phyloP scores from a whole-genome alignment of 1,140 invertebrate genomes.

The Zaprionus davidi region DNA sequence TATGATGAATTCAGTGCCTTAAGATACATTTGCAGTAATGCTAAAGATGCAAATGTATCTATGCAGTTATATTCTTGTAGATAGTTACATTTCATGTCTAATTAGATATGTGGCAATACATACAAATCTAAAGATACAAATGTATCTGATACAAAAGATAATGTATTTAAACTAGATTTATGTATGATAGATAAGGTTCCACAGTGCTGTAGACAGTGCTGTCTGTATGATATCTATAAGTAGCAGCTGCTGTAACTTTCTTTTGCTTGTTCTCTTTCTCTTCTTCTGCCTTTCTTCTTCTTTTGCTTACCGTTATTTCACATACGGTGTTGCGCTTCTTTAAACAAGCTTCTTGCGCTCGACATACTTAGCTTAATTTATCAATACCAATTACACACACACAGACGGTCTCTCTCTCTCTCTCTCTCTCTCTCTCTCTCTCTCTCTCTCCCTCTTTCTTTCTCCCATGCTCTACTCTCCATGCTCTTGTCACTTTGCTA shows the following conservation, averaged over 20 bases:
- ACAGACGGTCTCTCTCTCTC: background rate
- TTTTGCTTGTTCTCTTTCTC: constrained; percentile 24
- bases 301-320: constrained; percentile 16
- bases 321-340: constrained; percentile 62
- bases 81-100: too few relatives aligned
- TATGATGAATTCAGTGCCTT: too few relatives aligned
- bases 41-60: too few relatives aligned
- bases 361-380: constrained; percentile 75
- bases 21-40: background rate
- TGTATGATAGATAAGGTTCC: too few relatives aligned
- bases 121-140: background rate
- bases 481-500: background rate
- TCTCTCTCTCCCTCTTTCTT: constrained; percentile 11
- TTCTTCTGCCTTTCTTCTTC: background rate
- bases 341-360: constrained; percentile 63
- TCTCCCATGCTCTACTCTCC: background rate
- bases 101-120: too few relatives aligned
- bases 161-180: too few relatives aligned
- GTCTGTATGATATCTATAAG: background rate
- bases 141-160: too few relatives aligned
- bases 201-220: too few relatives aligned
- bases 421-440: background rate
- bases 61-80: too few relatives aligned
- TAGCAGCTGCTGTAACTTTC: background rate
- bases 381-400: constrained; percentile 70